phyloP scores from a whole-genome alignment of 2,113 vertebrate genomes.

The Dromas ardeola region DNA sequence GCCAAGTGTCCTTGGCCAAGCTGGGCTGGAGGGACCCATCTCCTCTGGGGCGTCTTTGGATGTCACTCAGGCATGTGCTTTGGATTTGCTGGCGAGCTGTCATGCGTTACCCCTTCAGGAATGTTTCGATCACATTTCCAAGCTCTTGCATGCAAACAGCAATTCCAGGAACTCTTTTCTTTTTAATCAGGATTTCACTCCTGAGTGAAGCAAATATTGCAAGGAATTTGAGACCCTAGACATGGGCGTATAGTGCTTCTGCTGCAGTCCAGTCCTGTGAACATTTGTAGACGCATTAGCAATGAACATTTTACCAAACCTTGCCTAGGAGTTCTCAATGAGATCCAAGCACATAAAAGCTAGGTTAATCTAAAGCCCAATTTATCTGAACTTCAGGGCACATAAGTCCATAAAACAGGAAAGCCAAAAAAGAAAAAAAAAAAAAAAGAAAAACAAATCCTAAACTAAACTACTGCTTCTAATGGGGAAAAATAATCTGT shows the following conservation, averaged over 20 bases:
- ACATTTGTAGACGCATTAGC: background rate
- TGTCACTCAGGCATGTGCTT: background rate
- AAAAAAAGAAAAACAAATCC: too few species aligned
- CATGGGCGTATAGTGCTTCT: background rate
- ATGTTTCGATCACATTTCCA: background rate
- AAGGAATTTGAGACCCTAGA: background rate
- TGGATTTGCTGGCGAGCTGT: background rate
- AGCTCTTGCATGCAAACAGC: background rate
- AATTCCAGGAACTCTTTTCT: background rate
- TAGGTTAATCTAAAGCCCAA: background rate
- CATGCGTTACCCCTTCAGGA: background rate
- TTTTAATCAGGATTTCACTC: slow-evolving; percentile 6
- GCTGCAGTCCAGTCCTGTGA: background rate
- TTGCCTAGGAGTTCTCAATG: background rate
- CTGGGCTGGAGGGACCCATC: background rate
- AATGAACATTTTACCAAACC: background rate
- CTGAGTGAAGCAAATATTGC: background rate
- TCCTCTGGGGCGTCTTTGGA: background rate
- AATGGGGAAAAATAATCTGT: background rate
- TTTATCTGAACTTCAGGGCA: background rate
- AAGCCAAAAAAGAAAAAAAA: rapidly evolving
- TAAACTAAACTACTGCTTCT: background rate
- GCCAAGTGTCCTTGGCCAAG: background rate
- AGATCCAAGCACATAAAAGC: background rate
- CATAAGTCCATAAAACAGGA: background rate